Evolutionary conservation across 2,797 vertebrate species (phyloP).

Genomic region (Melanotaenia pygmaea): DNA sequence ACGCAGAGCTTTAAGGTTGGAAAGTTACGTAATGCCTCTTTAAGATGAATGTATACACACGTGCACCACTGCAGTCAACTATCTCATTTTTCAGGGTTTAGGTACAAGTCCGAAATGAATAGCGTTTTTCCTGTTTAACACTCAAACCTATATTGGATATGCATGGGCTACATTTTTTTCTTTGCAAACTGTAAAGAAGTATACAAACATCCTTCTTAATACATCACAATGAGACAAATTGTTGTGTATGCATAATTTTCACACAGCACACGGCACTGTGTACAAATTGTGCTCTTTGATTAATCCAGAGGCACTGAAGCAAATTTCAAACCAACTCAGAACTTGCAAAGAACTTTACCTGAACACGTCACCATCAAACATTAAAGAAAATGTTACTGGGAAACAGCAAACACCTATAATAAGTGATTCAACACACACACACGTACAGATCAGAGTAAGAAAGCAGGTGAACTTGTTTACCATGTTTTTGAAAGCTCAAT

Average conservation of each 20-base stretch:
- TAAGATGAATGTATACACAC: too few relatives aligned
- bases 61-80: too few relatives aligned
- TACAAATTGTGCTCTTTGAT: slow-evolving; percentile 1
- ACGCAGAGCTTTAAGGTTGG: too few relatives aligned
- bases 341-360: slow-evolving; percentile 8
- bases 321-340: slow-evolving; percentile 2
- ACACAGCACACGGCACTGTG: neutral
- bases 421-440: slow-evolving; percentile 10
- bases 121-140: neutral
- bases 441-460: slow-evolving; percentile 49
- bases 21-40: too few relatives aligned
- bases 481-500: slow-evolving; percentile 62
- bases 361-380: neutral
- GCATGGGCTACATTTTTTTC: neutral
- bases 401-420: slow-evolving; percentile 19
- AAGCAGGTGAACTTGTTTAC: slow-evolving; percentile 57
- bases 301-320: neutral
- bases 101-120: neutral
- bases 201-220: too few relatives aligned
- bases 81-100: too few relatives aligned
- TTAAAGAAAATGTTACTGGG: slow-evolving; percentile 8
- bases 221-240: neutral
- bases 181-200: too few relatives aligned
- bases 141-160: too few relatives aligned
- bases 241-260: slow-evolving; percentile 1